Base-by-base conservation (phyloP, 1,140 invertebrate species). In the Drosophila ogumai region DNA sequence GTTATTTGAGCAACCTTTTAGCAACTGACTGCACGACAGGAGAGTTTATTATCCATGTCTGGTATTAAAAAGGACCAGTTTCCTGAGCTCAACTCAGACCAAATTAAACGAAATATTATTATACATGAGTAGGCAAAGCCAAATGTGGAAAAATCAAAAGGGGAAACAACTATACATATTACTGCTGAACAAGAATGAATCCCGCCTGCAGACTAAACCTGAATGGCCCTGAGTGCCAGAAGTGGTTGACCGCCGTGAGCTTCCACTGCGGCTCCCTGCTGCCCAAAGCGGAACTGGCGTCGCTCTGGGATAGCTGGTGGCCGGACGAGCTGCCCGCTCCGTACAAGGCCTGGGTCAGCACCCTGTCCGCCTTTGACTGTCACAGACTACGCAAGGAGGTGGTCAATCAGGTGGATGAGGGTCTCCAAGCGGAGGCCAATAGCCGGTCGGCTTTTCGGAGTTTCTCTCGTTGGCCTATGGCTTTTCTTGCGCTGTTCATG, bases 271-370 rank as follows among this genome's bases (percentile, higher is more conserved):
- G 46, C 25, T 59, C 71, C 3, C 28, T 87, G 2, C 50, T 75
- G 17, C 57, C 57, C 6, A 46, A 56, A 9, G 49, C 65, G 40
- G 56, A 71, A 22, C 44, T 71, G 36, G 49, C 71, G 4, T 72
- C 59, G 6, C 68, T 79, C 9, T 87, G 82, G 82, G 57, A 87
- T 7, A 60, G 36, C 5, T 87, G 75, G 82, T 87, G 82, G 82
- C 38, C 81, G 10, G 59, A 72, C 28, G 63, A 72, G 5, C 58
- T 38, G 6, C 47, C 63, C 1, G 22, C 40, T 13, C 32, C 38
- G 1, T 63, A 36, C 22, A 81, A 85, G 40, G 31, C 46, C 2
- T 17, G 52, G 12, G 63, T 84, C 0, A 56, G 49, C n/a, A 44
- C 57, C 3, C 75, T 87, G 66, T 75, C 82, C n/a, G 49, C 71